These are phyloP conservation scores for Crocidura indochinensis DNA, from an alignment of 2,797 vertebrate genomes.

Conservation along the genomic window DNA sequence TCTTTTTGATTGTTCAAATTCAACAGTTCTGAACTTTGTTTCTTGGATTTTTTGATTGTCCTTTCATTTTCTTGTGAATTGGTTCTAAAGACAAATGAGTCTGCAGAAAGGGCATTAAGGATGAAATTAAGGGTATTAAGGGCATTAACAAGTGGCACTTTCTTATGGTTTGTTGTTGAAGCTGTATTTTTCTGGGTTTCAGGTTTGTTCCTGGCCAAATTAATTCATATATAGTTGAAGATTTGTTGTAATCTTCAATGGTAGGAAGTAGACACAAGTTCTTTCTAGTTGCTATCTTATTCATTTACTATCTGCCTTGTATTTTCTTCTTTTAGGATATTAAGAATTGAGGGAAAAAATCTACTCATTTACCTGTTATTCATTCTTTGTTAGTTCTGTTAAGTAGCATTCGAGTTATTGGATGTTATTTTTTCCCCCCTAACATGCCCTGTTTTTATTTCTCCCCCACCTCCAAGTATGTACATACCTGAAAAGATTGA, in stretches of 20 bases:
- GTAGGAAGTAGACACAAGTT: neutral
- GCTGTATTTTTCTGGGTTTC: neutral
- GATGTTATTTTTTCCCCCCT: accelerated
- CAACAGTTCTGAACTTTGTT: no score
- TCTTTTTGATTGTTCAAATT: no score
- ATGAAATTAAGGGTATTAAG: no score
- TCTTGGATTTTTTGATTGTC: no score
- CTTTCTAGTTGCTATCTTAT: neutral
- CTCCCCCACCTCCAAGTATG: neutral
- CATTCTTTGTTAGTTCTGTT: slow-evolving; percentile 24
- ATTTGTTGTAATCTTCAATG: neutral
- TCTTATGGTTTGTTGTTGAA: neutral
- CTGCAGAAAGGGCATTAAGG: no score
- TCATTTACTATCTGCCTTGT: no score
- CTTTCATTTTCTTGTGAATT: no score
- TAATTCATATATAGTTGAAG: neutral
- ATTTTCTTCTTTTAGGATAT: neutral
- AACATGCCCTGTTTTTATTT: neutral
- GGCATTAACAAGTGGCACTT: neutral
- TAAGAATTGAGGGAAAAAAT: slow-evolving; percentile 49
- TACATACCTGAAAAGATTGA: neutral
- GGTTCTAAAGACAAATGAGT: no score
- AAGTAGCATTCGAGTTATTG: neutral
- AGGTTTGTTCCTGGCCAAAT: neutral
- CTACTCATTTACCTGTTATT: neutral